Evolutionary conservation across 2,113 vertebrate genomes (phyloP), one percentile per base, ranked within the genome.

Genomic region (Syngnathus scovelli): DNA sequence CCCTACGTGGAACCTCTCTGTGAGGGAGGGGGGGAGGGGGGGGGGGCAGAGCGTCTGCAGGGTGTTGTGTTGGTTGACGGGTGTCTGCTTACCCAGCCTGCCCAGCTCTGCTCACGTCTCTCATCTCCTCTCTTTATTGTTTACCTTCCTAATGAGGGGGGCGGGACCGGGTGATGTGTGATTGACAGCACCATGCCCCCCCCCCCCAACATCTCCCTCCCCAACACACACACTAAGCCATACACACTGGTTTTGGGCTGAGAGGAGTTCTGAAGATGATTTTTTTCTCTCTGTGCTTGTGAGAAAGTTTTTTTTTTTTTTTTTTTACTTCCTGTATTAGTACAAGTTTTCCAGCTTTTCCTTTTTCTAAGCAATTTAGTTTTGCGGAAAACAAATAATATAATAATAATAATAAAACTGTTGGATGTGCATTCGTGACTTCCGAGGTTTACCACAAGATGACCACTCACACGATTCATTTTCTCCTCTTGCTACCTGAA

Each of bases 61-160:
- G 75, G 70, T 84, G 86, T 87, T 85, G 77, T 70, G 91, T 93
- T 89, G 79, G 83, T 84, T 80, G 77, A 75, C 48, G 75, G 86
- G 91, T 91, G 90, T 94, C 92, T 89, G 83, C 88, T 93, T 94
- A 93, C 93, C 85, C 87, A 84, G 83, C 75, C 74, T 92, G 91
- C 88, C 80, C 78, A 83, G 77, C 91, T 91, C 92, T 91, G 88
- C 90, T 93, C 94, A 92, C 93, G 94, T 96, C 92, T 91, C 91
- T 93, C 94, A 93, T 93, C 90, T 92, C 91, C 89, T 92, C 92
- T 90, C 83, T 91, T 95, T 93, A 96, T 96, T 98, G 95, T 98
- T 98, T 95, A 96, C 94, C 93, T 96, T 94, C 95, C 90, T 98
- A 98, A 98, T 95, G 95, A 98, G 95, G 93, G 94, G 93, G 96